Evolutionary conservation across 2,797 vertebrate genomes (phyloP), one percentile per base, ranked within the genome.

Genomic region (Acipenser transmontanus): DNA sequence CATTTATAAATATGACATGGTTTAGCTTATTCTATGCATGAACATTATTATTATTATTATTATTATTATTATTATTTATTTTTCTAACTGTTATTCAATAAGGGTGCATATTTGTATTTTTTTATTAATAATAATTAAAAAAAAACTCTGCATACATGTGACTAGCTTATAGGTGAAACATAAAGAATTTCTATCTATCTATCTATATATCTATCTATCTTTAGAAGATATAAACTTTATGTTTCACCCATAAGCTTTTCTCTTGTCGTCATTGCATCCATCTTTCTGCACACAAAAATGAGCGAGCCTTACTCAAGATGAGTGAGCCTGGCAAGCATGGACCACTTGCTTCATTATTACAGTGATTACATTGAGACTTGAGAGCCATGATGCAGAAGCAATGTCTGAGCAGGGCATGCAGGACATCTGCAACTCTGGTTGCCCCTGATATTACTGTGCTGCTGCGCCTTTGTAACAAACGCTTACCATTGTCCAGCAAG

Each of bases 401-500:
- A 57, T 57, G 54, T 13, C 54, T 57, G 54, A 57, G 9, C 7
- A n/a, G 12, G 12, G 54, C 54, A 57, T 57, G 54, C 54, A 57
- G 14, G 54, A 57, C 12, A n/a, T 11, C 14, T 11, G 54, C 6
- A 57, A 9, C 54, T 57, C 9, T n/a, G n/a, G 12, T 57, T n/a
- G 1, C 12, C 12, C 14, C 6, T 57, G 54, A 57, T 57, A 57
- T 11, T 57, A 57, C 54, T n/a, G 54, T 13, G 14, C 54, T 57
- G 54, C 6, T 13, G 14, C 11, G 4, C 54, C 54, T 11, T 13
- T 57, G 54, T 13, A 57, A 57, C 12, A 11, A n/a, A 4, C 62
- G 84, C 90, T 91, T 92, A 92, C 90, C 90, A 87, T 91, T 92
- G 81, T 92, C 90, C 87, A 92, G 81, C 72, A 92, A 86, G 86